Evolutionary conservation across 2,797 vertebrate species (phyloP).

Genomic region (Hippoglossus hippoglossus): DNA sequence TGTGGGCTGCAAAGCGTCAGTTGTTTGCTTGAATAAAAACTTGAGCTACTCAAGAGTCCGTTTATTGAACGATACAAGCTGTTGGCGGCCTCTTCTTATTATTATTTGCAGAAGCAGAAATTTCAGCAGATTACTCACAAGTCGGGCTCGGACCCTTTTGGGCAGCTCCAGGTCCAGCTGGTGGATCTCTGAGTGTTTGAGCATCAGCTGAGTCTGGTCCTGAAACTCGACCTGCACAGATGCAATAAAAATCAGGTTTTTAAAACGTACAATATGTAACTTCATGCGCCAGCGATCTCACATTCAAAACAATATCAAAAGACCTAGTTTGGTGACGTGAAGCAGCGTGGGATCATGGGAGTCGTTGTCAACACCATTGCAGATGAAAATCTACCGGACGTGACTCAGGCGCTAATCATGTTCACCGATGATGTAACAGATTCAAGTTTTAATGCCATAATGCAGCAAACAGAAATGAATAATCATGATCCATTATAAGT

Average conservation of each 20-base stretch:
- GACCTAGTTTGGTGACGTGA: too few relatives aligned
- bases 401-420: too few relatives aligned
- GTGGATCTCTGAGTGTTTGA: constrained; percentile 93
- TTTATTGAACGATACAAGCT: neutral
- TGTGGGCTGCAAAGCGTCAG: constrained; percentile 1
- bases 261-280: too few relatives aligned
- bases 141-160: constrained; percentile 92
- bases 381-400: too few relatives aligned
- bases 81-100: neutral
- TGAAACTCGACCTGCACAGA: constrained; percentile 93
- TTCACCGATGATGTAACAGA: too few relatives aligned
- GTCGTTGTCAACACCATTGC: too few relatives aligned
- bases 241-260: neutral
- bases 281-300: too few relatives aligned
- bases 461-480: too few relatives aligned
- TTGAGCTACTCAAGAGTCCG: neutral
- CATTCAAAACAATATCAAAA: too few relatives aligned
- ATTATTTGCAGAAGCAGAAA: neutral
- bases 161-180: constrained; percentile 93
- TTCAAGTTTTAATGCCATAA: neutral
- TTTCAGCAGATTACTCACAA: constrained; percentile 84
- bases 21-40: constrained; percentile 14
- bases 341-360: too few relatives aligned
- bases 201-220: constrained; percentile 90
- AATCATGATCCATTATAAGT: too few relatives aligned